These are phyloP conservation scores for Lochmaea capreae DNA, from an alignment of 2,888 invertebrate genomes.

Conservation along the genomic window DNA sequence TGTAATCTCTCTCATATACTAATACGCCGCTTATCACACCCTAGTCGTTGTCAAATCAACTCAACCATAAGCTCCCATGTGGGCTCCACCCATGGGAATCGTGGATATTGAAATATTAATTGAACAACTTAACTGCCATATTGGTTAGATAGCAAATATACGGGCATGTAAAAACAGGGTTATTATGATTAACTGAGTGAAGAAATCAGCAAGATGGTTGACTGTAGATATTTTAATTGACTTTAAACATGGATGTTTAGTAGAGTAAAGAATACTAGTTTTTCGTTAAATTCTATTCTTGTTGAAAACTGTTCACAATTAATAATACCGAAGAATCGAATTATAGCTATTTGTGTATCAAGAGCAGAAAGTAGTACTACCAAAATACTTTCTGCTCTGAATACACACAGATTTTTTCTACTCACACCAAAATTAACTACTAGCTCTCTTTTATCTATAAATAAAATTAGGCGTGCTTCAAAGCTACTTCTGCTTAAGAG, in stretches of 20 bases:
- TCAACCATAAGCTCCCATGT: slow-evolving; percentile 44
- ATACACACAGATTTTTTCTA: too few species aligned
- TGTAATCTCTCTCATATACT: slow-evolving; percentile 38
- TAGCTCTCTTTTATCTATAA: too few species aligned
- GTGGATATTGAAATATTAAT: slow-evolving; percentile 39
- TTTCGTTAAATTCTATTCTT: too few species aligned
- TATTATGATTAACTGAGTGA: slow-evolving; percentile 12
- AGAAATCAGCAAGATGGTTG: slow-evolving; percentile 14
- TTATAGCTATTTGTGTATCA: too few species aligned
- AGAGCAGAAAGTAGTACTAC: too few species aligned
- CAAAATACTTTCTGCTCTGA: too few species aligned
- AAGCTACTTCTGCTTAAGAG: too few species aligned
- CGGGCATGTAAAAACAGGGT: slow-evolving; percentile 12
- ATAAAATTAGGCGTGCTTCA: too few species aligned
- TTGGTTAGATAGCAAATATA: slow-evolving; percentile 27
- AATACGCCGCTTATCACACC: slow-evolving; percentile 54
- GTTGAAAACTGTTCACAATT: too few species aligned
- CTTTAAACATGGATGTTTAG: neutral
- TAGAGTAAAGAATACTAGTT: neutral
- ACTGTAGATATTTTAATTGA: slow-evolving; percentile 21
- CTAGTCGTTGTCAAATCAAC: slow-evolving; percentile 51
- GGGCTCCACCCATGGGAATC: slow-evolving; percentile 43
- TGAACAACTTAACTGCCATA: slow-evolving; percentile 34
- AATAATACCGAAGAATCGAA: too few species aligned
- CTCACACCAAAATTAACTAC: too few species aligned